Conservation (phyloP, 2,113 vertebrate genomes). For the Beaufortia kweichowensis region DNA sequence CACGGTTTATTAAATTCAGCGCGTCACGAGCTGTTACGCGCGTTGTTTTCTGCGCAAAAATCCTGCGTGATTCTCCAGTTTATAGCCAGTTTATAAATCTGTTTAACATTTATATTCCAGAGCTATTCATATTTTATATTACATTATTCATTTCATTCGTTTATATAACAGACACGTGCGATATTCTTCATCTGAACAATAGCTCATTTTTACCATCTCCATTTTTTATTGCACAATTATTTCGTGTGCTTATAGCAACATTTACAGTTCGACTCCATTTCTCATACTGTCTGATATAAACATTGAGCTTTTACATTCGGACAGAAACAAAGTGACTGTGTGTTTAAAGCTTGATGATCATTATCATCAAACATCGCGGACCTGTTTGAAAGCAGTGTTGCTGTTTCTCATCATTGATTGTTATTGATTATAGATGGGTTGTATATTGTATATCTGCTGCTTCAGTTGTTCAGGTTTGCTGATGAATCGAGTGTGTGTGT, state of each 20-base stretch:
- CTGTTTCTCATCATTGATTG: too few species aligned
- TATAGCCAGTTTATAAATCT: not conserved
- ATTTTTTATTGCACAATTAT: not conserved
- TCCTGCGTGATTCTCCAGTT: not conserved
- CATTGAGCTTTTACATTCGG: not conserved
- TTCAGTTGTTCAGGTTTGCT: not conserved
- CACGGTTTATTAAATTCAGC: not conserved
- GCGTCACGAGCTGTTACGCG: conserved; percentile 26
- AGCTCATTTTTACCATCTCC: not conserved
- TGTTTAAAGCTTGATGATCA: not conserved
- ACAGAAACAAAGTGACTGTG: not conserved
- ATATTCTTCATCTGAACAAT: not conserved
- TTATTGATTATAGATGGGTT: not conserved
- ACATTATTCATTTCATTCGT: not conserved
- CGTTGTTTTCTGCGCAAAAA: conserved; percentile 15
- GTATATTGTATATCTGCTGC: not conserved
- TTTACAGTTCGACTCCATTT: not conserved
- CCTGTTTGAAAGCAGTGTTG: not conserved
- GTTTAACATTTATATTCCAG: not conserved
- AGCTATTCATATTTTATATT: not conserved
- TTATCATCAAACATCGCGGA: not conserved
- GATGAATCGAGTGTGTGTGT: not conserved
- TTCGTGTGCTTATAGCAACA: not conserved
- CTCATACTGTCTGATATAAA: not conserved
- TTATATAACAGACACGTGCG: not conserved